Evolutionary conservation across 2,797 vertebrate genomes (phyloP), one percentile per base, ranked within the genome.

Genomic region (Bovichtus diacanthus): DNA sequence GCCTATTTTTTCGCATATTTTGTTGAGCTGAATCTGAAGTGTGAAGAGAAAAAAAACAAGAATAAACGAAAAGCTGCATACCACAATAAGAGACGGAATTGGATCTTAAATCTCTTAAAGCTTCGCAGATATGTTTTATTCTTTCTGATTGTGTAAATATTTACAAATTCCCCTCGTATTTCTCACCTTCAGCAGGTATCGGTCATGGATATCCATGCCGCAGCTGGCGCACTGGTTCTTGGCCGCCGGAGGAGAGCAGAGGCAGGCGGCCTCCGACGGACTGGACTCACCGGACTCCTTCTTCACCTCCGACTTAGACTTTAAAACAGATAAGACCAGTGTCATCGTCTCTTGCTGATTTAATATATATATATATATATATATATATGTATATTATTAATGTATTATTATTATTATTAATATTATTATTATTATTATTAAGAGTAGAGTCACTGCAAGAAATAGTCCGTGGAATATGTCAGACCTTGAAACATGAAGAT

Each of bases 221-320:
- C 97, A 98, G 92, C 96, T 98, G 84, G 97, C 97, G 88, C 97
- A 99, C 93, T 96, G 95, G 93, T 98, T 97, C 92, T 97, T 97
- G 88, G 95, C 78, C 92, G 94, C 94, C n/a, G 95, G 95, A 69
- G 97, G 97, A 46, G 97, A 97, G 91, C 97, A 97, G 76, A 96
- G 95, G 12, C 97, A 97, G 5, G 97, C 96, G 15, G 96, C 97
- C 90, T 96, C 97, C 39, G 96, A 93, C 1, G 97, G 96, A 77
- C 96, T 97, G 88, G 93, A 95, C 66, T 94, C 92, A 3, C 92
- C 95, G 70, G 83, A 84, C 81, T 97, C 97, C 92, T 96, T 96
- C 90, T 97, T 97, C 93, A 97, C 95, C 85, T 98, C 97, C 75
- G 97, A 93, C 81, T 97, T 96, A 78, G 97, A 97, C 97, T 99